phyloP scores from a whole-genome alignment of 2,888 invertebrate genomes.

The Nasonovia ribisnigri region DNA sequence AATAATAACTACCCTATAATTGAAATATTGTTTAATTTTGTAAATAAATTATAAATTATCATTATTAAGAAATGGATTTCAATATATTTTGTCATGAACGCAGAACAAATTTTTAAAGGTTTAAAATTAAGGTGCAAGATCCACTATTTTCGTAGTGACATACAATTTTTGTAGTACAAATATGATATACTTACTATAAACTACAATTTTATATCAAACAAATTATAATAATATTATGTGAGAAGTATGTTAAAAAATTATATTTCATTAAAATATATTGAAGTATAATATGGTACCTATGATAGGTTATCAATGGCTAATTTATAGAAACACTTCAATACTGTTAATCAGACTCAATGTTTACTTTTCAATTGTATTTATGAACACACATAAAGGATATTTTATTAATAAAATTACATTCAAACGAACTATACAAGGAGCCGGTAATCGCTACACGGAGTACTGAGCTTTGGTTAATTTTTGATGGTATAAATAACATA shows the following conservation, averaged over 20 bases:
- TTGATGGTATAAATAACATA: not conserved
- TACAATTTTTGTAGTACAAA: not conserved
- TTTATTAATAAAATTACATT: not conserved
- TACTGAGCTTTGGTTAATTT: constrained; percentile 4
- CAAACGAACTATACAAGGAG: not conserved
- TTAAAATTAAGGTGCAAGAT: not conserved
- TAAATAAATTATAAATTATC: not conserved
- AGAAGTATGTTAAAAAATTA: not conserved
- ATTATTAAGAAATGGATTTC: not conserved
- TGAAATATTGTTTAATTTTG: not conserved
- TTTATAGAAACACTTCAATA: not conserved
- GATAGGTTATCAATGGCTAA: not conserved
- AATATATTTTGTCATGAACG: not conserved
- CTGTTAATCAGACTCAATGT: not conserved
- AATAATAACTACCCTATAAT: too few relatives aligned
- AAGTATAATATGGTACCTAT: not conserved
- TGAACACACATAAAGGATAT: not conserved
- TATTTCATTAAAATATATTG: not conserved
- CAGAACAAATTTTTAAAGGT: not conserved
- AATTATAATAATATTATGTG: not conserved
- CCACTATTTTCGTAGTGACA: not conserved
- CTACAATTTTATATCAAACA: not conserved
- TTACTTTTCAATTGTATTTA: not conserved
- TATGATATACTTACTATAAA: not conserved
- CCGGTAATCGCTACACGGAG: not conserved